Evolutionary conservation across 2,888 invertebrate genomes (phyloP), one percentile per base, ranked within the genome.

Genomic region (Ichneumoninae sp.): DNA sequence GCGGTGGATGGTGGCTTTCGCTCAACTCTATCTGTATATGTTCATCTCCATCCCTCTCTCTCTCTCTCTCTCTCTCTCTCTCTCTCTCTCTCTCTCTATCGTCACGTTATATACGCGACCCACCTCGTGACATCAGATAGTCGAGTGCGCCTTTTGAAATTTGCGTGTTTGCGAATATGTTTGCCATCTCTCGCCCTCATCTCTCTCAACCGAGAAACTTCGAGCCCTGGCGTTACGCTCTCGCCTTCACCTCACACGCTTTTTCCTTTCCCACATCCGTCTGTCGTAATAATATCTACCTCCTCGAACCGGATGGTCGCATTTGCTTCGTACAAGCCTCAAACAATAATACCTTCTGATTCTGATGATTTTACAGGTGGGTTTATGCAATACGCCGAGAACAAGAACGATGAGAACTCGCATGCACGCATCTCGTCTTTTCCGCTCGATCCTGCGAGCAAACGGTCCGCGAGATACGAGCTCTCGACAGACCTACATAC

Each of bases 101-200:
- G 90, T 88, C 92, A 26, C 52, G 65, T 75, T 33, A 65, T 74
- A 91, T 90, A 90, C 88, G 88, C 88, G 90, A 90, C 71, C 71
- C 84, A 60, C 78, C 79, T 75, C 79, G 78, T 82, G 91, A 92
- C 93, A 93, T 93, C 93, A 92, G 91, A 92, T 91, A 93, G 92
- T 93, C 91, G 92, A 93, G 93, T 92, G 91, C 92, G 91, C 91
- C 93, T 93, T 93, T 93, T 93, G 91, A 93, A 93, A 93, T 93
- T 93, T 91, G 91, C 92, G 92, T 93, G 93, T 93, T 93, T 93
- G 93, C 93, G 92, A 93, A 93, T 93, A 93, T 90, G 89, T 86
- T 83, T 88, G 75, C 89, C 85, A 86, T 71, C 84, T 78, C 80
- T 74, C 85, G 33, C 81, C 81, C 76, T 84, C 81, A 52, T 66